These are phyloP conservation scores for Leptoteleia sp. DNA, from an alignment of 1,140 invertebrate genomes.

Conservation along the genomic window DNA sequence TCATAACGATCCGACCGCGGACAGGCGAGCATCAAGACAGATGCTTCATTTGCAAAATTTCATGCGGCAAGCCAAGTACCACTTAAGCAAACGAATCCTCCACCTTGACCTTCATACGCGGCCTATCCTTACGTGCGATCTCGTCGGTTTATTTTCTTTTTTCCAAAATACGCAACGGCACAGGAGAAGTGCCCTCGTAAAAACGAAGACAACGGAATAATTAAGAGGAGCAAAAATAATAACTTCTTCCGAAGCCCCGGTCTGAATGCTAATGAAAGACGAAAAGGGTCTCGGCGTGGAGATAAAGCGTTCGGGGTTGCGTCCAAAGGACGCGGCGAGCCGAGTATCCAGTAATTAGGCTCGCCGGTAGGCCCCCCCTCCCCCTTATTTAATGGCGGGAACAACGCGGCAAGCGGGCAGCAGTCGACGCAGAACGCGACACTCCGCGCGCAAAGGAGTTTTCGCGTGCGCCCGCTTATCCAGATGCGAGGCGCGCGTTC, in stretches of 20 bases:
- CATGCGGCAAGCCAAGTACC: neutral
- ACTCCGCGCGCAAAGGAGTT: constrained; percentile 42
- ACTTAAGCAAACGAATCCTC: too few relatives aligned
- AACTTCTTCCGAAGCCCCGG: constrained; percentile 18
- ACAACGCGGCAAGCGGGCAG: too few relatives aligned
- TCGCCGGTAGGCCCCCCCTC: too few relatives aligned
- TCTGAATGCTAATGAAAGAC: constrained; percentile 44
- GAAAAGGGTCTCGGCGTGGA: too few relatives aligned
- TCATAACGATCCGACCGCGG: too few relatives aligned
- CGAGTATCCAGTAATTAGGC: too few relatives aligned
- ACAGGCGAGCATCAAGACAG: neutral
- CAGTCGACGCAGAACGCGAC: constrained; percentile 4
- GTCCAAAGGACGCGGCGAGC: too few relatives aligned
- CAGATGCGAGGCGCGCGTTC: constrained; percentile 60
- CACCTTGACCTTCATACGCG: constrained; percentile 3
- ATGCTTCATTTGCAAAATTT: neutral
- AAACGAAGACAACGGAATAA: constrained; percentile 27
- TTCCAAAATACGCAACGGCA: constrained; percentile 19
- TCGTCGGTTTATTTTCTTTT: constrained; percentile 2
- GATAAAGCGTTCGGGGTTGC: constrained; percentile 44
- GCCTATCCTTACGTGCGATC: neutral
- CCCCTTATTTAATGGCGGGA: too few relatives aligned
- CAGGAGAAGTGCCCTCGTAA: constrained; percentile 7
- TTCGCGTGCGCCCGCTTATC: constrained; percentile 64
- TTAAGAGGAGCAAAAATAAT: constrained; percentile 31